Base-by-base conservation (phyloP, 2,888 invertebrate genomes). In the Coenonympha arcania region DNA sequence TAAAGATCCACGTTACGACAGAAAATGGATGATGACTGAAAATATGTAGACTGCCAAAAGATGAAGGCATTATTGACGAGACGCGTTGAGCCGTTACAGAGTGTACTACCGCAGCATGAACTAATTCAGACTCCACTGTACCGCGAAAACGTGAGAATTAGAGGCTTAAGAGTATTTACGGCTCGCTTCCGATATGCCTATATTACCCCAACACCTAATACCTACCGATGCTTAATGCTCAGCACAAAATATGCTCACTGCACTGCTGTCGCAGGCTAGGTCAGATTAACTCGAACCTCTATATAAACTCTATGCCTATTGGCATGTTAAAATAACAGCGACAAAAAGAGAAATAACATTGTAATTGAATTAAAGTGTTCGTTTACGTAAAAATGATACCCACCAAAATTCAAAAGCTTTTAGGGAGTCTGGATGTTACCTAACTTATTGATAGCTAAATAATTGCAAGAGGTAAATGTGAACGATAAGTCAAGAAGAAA, bases 141-240 rank as follows among this genome's bases (percentile, higher is more conserved):
- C 42, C 42, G 42, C 42, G 42, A 42, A 42, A 42, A 42, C 42
- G 42, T 42, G 31, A 15, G 20, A 42, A 42, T 42, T 42, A 42
- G 31, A 20, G 30, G 42, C 42, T 31, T 19, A 30, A 42, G 42
- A 31, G 28, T 42, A 42, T 41, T 41, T 41, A 41, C 41, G 41
- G 41, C 26, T 19, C 28, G 41, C 30, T 16, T 28, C 3, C 20
- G 28, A 42, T 11, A 42, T 5, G 5, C 13, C 42, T 11, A 15
- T 31, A 42, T 30, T 42, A 31, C 16, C 16, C 28, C 28, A 19
- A 41, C 28, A 41, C n/a, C n/a, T n/a, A n/a, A n/a, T n/a, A n/a
- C n/a, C n/a, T n/a, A n/a, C n/a, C n/a, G n/a, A n/a, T n/a, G n/a
- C n/a, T n/a, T n/a, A n/a, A n/a, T n/a, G n/a, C n/a, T n/a, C n/a